Evolutionary conservation across 2,113 vertebrate genomes (phyloP), one percentile per base, ranked within the genome.

Genomic region (Mustelus asterias): DNA sequence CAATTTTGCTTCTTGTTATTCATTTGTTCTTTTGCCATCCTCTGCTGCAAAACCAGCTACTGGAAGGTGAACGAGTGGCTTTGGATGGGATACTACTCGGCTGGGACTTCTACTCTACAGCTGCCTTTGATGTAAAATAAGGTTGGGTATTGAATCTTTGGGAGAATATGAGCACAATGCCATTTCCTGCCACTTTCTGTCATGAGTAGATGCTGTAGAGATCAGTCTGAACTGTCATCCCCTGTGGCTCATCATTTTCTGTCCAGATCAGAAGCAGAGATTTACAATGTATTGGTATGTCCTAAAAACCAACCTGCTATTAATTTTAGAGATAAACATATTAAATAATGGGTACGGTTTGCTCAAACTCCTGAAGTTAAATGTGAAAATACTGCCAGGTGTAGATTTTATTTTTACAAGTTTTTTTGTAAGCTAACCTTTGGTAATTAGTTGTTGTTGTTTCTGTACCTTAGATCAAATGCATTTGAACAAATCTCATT

Each of bases 211-310:
- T 70, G 41, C 41, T 94, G 37, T 37, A 63, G 18, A 41, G 37
- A 14, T 70, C 18, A 67, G 20, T 58, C n/a, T 94, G 4, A 18
- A 37, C 60, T 33, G 69, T 54, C 41, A 37, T 94, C 33, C 58
- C 69, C 44, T 83, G n/a, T 83, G 78, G 78, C n/a, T 83, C 14
- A 83, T 83, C 78, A 83, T 83, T 83, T 83, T 83, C 80, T 83
- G 18, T 44, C 48, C 48, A 83, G 18, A 16, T 83, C n/a, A 41
- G 80, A 41, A 83, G 37, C 80, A 83, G 80, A 41, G 80, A 83
- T 41, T 83, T 18, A 18, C 6, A 7, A 41, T 41, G 37, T 41
- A 44, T 41, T 9, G 29, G 5, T 83, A 22, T 18, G n/a, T 83
- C 37, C 37, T 14, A 41, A n/a, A n/a, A 83, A 0, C 37, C 18